Percentiles rank a stretch among this genome's conserved stretches.
phyloP scores from a whole-genome alignment of 2,888 invertebrate genomes.

The Drosophila silvestris region DNA sequence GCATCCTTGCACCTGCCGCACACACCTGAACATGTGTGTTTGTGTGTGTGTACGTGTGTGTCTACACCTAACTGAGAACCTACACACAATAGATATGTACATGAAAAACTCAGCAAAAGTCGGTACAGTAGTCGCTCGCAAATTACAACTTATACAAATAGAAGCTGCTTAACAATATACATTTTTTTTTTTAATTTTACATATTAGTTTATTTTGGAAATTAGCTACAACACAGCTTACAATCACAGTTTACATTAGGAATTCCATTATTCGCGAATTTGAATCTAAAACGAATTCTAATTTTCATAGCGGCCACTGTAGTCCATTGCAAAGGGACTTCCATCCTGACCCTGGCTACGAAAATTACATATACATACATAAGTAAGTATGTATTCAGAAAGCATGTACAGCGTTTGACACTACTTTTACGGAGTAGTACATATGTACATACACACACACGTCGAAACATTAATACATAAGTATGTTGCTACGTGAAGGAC shows the following conservation, averaged over 20 bases:
- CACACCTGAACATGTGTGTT: neutral
- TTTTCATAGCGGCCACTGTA: slow-evolving; percentile 5
- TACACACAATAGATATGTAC: slow-evolving; percentile 19
- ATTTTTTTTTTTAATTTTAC: neutral
- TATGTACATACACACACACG: slow-evolving; percentile 15
- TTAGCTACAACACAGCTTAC: too few species aligned
- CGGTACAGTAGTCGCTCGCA: neutral
- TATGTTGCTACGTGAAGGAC: slow-evolving; percentile 67
- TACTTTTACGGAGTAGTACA: slow-evolving; percentile 67
- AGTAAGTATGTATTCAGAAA: slow-evolving; percentile 22
- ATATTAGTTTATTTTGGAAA: neutral
- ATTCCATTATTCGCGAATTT: neutral
- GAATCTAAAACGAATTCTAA: neutral
- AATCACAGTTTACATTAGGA: neutral
- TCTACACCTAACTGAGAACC: slow-evolving; percentile 19
- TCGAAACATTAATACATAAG: slow-evolving; percentile 10
- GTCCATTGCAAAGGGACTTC: slow-evolving; percentile 50
- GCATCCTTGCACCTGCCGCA: slow-evolving; percentile 45
- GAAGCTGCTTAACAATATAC: neutral
- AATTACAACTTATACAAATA: neutral
- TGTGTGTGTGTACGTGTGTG: slow-evolving; percentile 13
- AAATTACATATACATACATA: slow-evolving; percentile 36
- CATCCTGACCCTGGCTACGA: slow-evolving; percentile 76
- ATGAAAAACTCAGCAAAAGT: slow-evolving; percentile 52
- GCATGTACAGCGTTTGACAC: slow-evolving; percentile 61